These are phyloP conservation scores for Agrypnus murinus DNA, from an alignment of 2,888 invertebrate species.

Conservation along the genomic window DNA sequence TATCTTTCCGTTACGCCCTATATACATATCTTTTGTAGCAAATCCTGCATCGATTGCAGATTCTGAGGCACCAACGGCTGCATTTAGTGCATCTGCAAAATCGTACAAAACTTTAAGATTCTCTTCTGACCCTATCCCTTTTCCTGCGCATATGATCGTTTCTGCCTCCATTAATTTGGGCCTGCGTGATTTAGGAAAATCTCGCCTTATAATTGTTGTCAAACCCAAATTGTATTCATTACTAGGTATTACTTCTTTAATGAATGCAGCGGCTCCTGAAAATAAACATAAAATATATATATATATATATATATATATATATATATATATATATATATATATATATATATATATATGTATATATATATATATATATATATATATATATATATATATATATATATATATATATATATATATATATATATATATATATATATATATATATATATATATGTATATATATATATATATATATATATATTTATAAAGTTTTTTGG, in stretches of 20 bases:
- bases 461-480: too few relatives aligned
- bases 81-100: conserved; percentile 93
- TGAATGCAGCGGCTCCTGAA: background rate
- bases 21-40: conserved; percentile 96
- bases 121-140: conserved; percentile 96
- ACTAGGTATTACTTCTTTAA: background rate
- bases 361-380: too few relatives aligned
- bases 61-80: conserved; percentile 95
- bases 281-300: background rate
- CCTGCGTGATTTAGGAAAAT: conserved; percentile 84
- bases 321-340: too few relatives aligned
- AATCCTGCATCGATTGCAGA: conserved; percentile 98
- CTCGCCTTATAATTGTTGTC: background rate
- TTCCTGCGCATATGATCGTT: conserved; percentile 86
- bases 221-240: background rate
- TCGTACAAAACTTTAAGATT: conserved; percentile 95
- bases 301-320: too few relatives aligned
- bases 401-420: too few relatives aligned
- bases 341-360: too few relatives aligned
- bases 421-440: too few relatives aligned
- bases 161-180: conserved; percentile 94
- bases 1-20: conserved; percentile 98
- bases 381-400: too few relatives aligned
- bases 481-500: too few relatives aligned
- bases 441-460: too few relatives aligned